These are phyloP conservation scores for Eretmocerus hayati DNA, from an alignment of 2,888 invertebrate species.

Conservation along the genomic window DNA sequence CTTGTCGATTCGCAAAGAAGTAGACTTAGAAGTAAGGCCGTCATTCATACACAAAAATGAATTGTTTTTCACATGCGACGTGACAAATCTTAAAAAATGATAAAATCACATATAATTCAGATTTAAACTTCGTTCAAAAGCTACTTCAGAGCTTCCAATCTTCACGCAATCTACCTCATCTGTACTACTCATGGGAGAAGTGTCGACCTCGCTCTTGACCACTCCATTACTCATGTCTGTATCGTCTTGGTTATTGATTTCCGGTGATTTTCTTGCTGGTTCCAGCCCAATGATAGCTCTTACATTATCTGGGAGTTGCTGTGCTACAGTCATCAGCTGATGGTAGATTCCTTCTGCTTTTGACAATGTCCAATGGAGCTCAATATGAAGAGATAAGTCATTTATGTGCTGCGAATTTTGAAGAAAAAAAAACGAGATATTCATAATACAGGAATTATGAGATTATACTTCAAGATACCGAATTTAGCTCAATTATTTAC, in stretches of 20 bases:
- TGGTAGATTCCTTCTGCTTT: slow-evolving; percentile 89
- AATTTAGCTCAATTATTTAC: slow-evolving; percentile 19
- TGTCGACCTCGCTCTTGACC: slow-evolving; percentile 42
- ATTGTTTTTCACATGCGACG: too few relatives aligned
- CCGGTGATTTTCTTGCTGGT: slow-evolving; percentile 37
- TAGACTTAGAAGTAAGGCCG: too few relatives aligned
- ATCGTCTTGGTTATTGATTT: slow-evolving; percentile 27
- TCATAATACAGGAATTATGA: background rate
- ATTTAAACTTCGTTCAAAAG: slow-evolving; percentile 41
- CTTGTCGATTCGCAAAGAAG: too few relatives aligned
- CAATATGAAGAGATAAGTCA: slow-evolving; percentile 81
- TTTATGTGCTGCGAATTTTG: slow-evolving; percentile 75
- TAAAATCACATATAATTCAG: slow-evolving; percentile 42
- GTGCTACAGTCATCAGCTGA: slow-evolving; percentile 67
- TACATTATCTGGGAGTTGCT: slow-evolving; percentile 65
- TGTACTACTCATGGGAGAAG: slow-evolving; percentile 36
- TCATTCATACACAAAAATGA: too few relatives aligned
- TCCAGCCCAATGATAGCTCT: slow-evolving; percentile 65
- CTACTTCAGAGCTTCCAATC: slow-evolving; percentile 39
- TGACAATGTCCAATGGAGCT: slow-evolving; percentile 73
- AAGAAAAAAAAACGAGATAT: slow-evolving; percentile 15
- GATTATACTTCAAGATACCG: background rate
- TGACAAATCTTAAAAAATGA: too few relatives aligned
- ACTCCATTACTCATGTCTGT: slow-evolving; percentile 28
- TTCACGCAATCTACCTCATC: slow-evolving; percentile 40